A percentile compares a stretch with the other conserved stretches of the same genome.
phyloP scores from a whole-genome alignment of 2,113 vertebrate genomes.

The Chloropsis hardwickii region DNA sequence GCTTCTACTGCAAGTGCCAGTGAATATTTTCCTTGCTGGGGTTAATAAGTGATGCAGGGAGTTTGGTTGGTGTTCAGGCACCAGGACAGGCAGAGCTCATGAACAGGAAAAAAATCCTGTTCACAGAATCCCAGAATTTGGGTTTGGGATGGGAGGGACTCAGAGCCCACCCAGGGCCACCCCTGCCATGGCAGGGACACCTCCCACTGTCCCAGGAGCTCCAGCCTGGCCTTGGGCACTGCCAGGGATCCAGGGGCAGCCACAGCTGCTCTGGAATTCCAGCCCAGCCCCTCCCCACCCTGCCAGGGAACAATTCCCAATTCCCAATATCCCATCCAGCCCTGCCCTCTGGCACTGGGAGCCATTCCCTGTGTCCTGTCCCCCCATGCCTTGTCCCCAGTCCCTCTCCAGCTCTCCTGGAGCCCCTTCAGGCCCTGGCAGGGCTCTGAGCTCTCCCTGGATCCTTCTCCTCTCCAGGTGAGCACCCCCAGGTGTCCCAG shows the following conservation, averaged over 20 bases:
- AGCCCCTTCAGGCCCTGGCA: background rate
- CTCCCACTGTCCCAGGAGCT: background rate
- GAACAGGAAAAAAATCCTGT: rapidly evolving
- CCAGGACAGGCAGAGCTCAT: background rate
- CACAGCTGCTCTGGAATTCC: rapidly evolving
- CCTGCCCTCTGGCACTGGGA: background rate
- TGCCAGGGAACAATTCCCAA: background rate
- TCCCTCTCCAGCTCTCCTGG: background rate
- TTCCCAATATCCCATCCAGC: rapidly evolving
- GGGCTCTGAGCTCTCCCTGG: background rate
- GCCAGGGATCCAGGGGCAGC: background rate
- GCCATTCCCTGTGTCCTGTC: background rate
- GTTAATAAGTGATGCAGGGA: rapidly evolving
- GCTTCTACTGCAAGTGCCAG: rapidly evolving
- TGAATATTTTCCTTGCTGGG: background rate
- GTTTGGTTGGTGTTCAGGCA: background rate
- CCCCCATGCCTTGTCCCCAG: background rate
- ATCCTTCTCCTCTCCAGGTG: background rate
- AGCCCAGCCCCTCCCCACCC: rapidly evolving
- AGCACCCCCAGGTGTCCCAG: background rate
- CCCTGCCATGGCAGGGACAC: background rate
- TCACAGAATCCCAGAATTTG: background rate
- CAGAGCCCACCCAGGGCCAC: rapidly evolving
- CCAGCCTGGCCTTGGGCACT: background rate
- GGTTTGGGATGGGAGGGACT: background rate